These are phyloP conservation scores for Anarsia innoxiella DNA, from an alignment of 2,888 invertebrate genomes.

Conservation along the genomic window DNA sequence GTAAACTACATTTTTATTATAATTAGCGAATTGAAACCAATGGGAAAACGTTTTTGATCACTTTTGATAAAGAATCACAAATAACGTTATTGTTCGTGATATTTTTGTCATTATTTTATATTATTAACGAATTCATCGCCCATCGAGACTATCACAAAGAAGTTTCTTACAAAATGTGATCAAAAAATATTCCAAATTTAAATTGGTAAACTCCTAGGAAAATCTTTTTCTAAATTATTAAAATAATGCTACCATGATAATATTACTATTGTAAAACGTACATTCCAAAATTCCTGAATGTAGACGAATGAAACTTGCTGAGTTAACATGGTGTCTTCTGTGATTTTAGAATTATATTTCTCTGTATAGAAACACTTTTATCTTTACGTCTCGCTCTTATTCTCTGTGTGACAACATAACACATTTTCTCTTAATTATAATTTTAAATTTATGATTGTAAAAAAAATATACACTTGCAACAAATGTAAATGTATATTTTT, in stretches of 20 bases:
- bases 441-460: background rate
- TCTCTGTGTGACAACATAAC: background rate
- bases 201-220: slow-evolving; percentile 9
- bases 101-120: background rate
- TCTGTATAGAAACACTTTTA: too few relatives aligned
- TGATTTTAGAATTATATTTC: too few relatives aligned
- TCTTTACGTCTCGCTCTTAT: background rate
- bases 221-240: slow-evolving; percentile 11
- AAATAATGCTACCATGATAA: slow-evolving; percentile 12
- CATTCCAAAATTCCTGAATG: slow-evolving; percentile 47
- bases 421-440: background rate
- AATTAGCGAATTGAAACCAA: slow-evolving; percentile 1
- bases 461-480: background rate
- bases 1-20: slow-evolving; percentile 16
- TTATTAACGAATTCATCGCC: background rate
- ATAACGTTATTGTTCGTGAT: background rate
- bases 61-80: background rate
- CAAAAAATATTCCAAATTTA: slow-evolving; percentile 4
- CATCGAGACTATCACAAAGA: background rate
- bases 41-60: background rate
- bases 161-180: background rate
- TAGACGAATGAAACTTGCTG: slow-evolving; percentile 6
- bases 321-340: background rate
- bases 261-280: slow-evolving; percentile 25
- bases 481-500: background rate